Evolutionary conservation across 2,888 invertebrate species (phyloP).

Genomic region (Lamellibrachia columna): DNA sequence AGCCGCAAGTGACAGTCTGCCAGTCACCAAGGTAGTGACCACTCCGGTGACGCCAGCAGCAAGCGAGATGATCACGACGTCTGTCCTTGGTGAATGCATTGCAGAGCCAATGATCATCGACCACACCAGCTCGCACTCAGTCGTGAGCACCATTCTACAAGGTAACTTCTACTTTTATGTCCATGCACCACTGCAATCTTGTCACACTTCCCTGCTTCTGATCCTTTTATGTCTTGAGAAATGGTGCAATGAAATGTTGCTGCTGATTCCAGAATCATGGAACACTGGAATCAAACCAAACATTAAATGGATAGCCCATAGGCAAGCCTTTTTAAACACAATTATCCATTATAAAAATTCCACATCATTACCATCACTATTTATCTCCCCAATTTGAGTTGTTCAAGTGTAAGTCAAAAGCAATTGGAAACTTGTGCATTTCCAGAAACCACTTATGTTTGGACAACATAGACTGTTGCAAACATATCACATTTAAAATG

Average conservation of each 20-base stretch:
- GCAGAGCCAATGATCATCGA: not conserved
- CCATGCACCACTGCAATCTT: not conserved
- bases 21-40: not conserved
- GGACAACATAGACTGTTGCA: no score
- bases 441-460: no score
- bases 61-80: not conserved
- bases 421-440: no score
- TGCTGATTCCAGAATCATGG: not conserved
- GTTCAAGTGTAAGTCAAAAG: no score
- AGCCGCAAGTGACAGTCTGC: not conserved
- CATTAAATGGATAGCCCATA: no score
- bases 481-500: no score
- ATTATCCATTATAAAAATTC: no score
- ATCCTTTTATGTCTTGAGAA: not conserved
- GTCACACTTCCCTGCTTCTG: not conserved
- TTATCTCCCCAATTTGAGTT: no score
- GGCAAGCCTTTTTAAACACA: no score
- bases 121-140: not conserved
- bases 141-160: not conserved
- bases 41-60: not conserved
- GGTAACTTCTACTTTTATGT: not conserved
- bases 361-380: no score
- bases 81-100: not conserved
- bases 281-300: no score
- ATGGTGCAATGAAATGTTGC: not conserved